Conservation (phyloP, 2,797 vertebrate species). For the Peromyscus attwateri region DNA sequence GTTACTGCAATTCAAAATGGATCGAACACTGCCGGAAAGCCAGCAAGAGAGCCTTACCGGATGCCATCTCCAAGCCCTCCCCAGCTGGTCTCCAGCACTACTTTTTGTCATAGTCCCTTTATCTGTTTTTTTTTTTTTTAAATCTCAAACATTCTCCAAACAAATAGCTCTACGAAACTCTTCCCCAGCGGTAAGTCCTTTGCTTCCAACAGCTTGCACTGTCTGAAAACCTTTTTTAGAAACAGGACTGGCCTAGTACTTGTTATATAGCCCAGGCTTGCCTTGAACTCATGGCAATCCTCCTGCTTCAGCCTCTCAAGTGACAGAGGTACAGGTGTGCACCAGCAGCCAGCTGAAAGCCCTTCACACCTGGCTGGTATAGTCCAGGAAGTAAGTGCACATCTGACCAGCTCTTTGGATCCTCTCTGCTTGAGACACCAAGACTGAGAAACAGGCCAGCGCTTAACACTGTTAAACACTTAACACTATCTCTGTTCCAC, state of each 20-base stretch:
- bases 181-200: not conserved
- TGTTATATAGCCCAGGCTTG: not conserved
- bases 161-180: slow-evolving; percentile 1
- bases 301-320: not conserved
- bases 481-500: not conserved
- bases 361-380: not conserved
- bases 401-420: not conserved
- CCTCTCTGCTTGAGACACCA: not conserved
- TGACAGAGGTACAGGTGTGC: not conserved
- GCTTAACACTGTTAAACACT: not conserved
- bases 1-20: slow-evolving; percentile 36
- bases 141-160: slow-evolving; percentile 31
- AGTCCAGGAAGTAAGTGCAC: not conserved
- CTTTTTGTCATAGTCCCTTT: not conserved
- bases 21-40: slow-evolving; percentile 31
- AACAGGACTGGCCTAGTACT: not conserved
- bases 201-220: not conserved
- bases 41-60: not conserved
- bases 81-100: not conserved
- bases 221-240: not conserved
- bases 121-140: not conserved
- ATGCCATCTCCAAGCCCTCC: not conserved
- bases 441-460: not conserved
- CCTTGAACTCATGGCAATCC: not conserved
- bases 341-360: not conserved